Conservation (phyloP, 2,113 vertebrate species). For the Alethe diademata region DNA sequence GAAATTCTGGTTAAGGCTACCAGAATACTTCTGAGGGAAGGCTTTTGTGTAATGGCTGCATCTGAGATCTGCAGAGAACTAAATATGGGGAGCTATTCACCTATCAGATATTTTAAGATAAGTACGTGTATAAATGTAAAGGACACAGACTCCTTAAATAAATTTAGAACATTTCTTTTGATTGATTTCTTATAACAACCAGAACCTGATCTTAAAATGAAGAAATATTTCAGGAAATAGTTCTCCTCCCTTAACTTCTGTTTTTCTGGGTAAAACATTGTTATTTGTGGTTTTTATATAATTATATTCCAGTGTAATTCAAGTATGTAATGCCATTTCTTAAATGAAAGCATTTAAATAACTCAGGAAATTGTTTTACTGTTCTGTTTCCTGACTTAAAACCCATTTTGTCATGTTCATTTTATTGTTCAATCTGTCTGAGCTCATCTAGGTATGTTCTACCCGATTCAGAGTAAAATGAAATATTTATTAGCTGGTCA, state of each 20-base stretch:
- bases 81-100: not conserved
- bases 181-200: not conserved
- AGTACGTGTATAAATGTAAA: not conserved
- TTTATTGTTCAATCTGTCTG: conserved; percentile 73
- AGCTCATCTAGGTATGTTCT: conserved; percentile 60
- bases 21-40: not conserved
- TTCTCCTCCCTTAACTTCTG: conserved; percentile 59
- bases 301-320: conserved; percentile 74
- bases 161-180: not conserved
- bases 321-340: conserved; percentile 78
- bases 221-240: conserved; percentile 65
- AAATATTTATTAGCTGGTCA: conserved; percentile 48
- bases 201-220: conserved; percentile 60
- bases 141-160: not conserved
- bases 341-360: conserved; percentile 77
- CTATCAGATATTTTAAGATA: not conserved
- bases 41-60: not conserved
- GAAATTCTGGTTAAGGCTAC: not conserved
- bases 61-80: not conserved
- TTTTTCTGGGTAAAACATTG: conserved; percentile 68
- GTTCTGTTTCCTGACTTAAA: conserved; percentile 75
- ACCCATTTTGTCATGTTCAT: conserved; percentile 69
- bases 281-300: conserved; percentile 70
- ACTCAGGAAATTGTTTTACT: conserved; percentile 77
- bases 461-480: conserved; percentile 22